These are phyloP conservation scores for Thrips palmi DNA, from an alignment of 1,140 invertebrate genomes.

Conservation along the genomic window DNA sequence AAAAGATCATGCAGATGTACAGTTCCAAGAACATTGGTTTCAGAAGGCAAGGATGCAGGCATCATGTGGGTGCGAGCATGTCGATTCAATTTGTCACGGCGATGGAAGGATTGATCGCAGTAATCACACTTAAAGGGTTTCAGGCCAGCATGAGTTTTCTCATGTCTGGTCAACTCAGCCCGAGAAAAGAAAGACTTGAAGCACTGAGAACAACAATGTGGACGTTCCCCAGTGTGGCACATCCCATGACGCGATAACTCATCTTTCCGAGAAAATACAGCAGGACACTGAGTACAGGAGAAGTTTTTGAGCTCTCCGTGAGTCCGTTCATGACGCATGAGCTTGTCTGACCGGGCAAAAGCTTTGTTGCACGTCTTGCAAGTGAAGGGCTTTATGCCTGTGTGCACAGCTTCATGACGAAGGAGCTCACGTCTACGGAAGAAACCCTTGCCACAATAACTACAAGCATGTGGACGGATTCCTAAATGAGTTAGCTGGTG, in stretches of 20 bases:
- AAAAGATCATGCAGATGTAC: no score
- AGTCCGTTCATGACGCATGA: constrained; percentile 49
- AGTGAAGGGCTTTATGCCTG: constrained; percentile 36
- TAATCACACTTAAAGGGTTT: constrained; percentile 37
- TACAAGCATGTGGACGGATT: constrained; percentile 26
- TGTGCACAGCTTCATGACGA: constrained; percentile 36
- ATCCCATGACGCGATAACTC: constrained; percentile 32
- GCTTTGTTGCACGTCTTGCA: constrained; percentile 39
- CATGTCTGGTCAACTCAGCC: constrained; percentile 40
- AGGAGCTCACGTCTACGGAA: constrained; percentile 40
- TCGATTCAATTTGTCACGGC: constrained; percentile 42
- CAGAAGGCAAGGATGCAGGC: no score
- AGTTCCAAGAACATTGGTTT: no score
- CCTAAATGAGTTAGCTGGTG: constrained; percentile 13
- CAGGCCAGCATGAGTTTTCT: constrained; percentile 35
- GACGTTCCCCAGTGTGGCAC: constrained; percentile 15
- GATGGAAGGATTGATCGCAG: constrained; percentile 40
- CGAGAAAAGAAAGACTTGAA: constrained; percentile 40
- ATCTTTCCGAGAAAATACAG: constrained; percentile 42
- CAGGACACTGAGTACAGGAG: constrained; percentile 34
- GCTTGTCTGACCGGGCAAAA: constrained; percentile 42
- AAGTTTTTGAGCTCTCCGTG: constrained; percentile 36
- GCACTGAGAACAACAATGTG: constrained; percentile 34
- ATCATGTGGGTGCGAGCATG: no score
- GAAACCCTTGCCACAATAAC: constrained; percentile 40